Conservation (phyloP, 2,113 vertebrate species). For the Eurypyga helias region DNA sequence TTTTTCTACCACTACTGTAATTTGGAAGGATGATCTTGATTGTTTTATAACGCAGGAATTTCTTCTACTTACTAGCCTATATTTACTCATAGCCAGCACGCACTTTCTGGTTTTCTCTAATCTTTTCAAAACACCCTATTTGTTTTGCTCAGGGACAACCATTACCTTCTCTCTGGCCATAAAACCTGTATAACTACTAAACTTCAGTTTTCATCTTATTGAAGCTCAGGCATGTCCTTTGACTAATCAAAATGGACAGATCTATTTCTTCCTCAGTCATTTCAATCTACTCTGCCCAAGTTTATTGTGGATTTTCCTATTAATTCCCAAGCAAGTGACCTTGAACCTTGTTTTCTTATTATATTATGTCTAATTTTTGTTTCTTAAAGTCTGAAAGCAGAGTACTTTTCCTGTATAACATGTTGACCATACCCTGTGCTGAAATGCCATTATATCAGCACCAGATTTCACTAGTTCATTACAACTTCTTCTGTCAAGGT, state of each 20-base stretch:
- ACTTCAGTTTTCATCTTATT: neutral
- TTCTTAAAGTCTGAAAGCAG: neutral
- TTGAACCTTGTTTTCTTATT: neutral
- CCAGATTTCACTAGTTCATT: neutral
- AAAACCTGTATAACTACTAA: neutral
- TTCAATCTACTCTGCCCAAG: neutral
- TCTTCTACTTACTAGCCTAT: neutral
- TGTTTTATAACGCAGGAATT: neutral
- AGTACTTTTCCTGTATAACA: neutral
- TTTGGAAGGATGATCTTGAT: neutral
- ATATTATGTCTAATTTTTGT: neutral
- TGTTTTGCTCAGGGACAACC: neutral
- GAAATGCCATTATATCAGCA: neutral
- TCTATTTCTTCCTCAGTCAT: neutral
- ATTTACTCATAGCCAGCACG: neutral
- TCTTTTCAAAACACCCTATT: neutral
- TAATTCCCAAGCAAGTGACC: neutral
- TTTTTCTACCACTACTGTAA: neutral
- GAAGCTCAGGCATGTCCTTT: neutral
- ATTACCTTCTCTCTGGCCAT: neutral
- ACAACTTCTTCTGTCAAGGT: neutral
- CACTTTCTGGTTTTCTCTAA: neutral
- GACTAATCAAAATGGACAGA: neutral
- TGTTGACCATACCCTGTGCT: neutral
- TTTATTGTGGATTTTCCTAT: neutral